A percentile compares a stretch with the other conserved stretches of the same genome.
Evolutionary conservation across 2,888 invertebrate species (phyloP).

Genomic region (Steinernema hermaphroditum): DNA sequence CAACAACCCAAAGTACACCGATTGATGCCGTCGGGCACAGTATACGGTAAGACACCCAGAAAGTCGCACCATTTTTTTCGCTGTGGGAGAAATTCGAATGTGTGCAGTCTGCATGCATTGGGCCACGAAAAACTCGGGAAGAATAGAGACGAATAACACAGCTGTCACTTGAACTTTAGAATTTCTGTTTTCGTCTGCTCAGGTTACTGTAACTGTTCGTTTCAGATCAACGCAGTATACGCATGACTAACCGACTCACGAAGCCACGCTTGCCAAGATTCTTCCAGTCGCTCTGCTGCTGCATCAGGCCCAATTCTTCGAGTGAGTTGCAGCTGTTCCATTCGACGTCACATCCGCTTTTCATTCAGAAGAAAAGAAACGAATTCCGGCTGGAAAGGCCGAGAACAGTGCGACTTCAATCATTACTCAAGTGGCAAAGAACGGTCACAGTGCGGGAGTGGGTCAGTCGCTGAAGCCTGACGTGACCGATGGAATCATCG

Average conservation of each 20-base stretch:
- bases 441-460: conserved; percentile 3
- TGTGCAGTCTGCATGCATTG: no score
- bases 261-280: conserved; percentile 41
- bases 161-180: no score
- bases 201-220: no score
- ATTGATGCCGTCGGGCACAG: conserved; percentile 26
- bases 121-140: no score
- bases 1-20: neutral
- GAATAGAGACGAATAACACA: no score
- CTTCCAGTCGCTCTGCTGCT: conserved; percentile 46
- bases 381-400: neutral
- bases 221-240: conserved; percentile 27
- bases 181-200: no score
- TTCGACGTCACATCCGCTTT: neutral
- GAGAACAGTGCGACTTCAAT: neutral
- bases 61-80: no score
- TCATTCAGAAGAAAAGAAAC: conserved; percentile 26
- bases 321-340: neutral
- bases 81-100: no score
- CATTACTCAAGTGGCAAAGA: conserved; percentile 11
- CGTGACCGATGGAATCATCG: conserved; percentile 19
- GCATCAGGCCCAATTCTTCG: conserved; percentile 40
- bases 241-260: conserved; percentile 1
- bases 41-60: conserved; percentile 1
- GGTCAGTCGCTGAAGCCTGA: conserved; percentile 4